Evolutionary conservation across 2,888 invertebrate genomes (phyloP).

Genomic region (Apodemia zela): DNA sequence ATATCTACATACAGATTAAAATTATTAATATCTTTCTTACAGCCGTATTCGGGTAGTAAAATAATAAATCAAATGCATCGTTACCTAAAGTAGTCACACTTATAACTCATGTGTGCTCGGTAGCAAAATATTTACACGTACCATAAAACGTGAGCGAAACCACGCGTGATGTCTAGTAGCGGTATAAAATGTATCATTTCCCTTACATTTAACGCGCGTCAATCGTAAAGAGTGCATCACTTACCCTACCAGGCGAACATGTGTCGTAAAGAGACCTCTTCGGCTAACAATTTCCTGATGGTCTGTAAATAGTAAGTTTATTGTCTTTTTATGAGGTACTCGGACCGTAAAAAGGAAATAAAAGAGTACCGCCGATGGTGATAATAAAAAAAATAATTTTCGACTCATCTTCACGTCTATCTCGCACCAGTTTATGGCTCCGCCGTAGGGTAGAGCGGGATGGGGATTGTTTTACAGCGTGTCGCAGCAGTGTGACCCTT

Average conservation of each 20-base stretch:
- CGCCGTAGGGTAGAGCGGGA: slow-evolving; percentile 52
- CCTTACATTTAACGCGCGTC: slow-evolving; percentile 69
- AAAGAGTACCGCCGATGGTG: slow-evolving; percentile 81
- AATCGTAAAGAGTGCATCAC: slow-evolving; percentile 76
- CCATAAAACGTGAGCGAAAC: slow-evolving; percentile 26
- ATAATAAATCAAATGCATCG: slow-evolving; percentile 23
- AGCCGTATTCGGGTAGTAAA: slow-evolving; percentile 12
- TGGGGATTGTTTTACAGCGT: slow-evolving; percentile 58
- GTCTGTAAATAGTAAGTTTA: slow-evolving; percentile 82
- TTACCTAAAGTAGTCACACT: not conserved
- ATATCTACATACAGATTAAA: too few relatives aligned
- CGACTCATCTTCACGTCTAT: slow-evolving; percentile 79
- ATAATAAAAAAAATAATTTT: slow-evolving; percentile 81
- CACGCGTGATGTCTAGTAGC: slow-evolving; percentile 38
- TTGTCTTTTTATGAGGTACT: slow-evolving; percentile 82
- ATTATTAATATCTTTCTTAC: too few relatives aligned
- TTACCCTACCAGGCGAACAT: slow-evolving; percentile 66
- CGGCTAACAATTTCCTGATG: slow-evolving; percentile 81
- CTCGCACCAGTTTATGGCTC: slow-evolving; percentile 68
- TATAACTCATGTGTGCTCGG: slow-evolving; percentile 1
- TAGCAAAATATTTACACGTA: slow-evolving; percentile 19
- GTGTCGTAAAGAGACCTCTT: slow-evolving; percentile 81
- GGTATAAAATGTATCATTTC: slow-evolving; percentile 62
- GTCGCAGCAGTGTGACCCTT: slow-evolving; percentile 76
- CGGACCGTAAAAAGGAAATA: slow-evolving; percentile 82